phyloP scores from a whole-genome alignment of 2,888 invertebrate genomes.

The Ectobius pallidus region DNA sequence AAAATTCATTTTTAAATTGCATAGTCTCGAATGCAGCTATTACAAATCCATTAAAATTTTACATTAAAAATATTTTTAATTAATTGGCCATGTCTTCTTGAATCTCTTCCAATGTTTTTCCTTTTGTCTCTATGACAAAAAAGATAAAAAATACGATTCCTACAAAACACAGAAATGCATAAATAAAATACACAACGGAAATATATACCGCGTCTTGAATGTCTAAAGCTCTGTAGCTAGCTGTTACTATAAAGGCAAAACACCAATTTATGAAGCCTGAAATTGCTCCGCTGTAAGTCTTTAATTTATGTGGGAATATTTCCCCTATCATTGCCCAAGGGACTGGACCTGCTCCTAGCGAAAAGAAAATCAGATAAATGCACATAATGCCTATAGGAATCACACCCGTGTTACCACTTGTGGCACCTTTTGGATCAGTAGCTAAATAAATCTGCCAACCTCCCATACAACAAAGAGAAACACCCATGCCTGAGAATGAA shows the following conservation, averaged over 20 bases:
- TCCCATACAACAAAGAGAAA: background rate
- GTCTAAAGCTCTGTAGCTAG: slow-evolving; percentile 61
- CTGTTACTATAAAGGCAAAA: slow-evolving; percentile 54
- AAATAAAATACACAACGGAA: slow-evolving; percentile 70
- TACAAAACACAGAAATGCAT: slow-evolving; percentile 64
- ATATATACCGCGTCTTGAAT: slow-evolving; percentile 61
- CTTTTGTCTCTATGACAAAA: slow-evolving; percentile 73
- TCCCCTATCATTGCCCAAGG: slow-evolving; percentile 89
- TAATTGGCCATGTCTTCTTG: slow-evolving; percentile 59
- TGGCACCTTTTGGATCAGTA: background rate
- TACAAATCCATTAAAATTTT: too few species aligned
- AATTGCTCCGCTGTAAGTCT: slow-evolving; percentile 55
- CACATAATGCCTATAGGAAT: background rate
- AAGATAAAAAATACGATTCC: slow-evolving; percentile 67
- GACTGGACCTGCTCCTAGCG: slow-evolving; percentile 84
- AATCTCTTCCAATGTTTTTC: slow-evolving; percentile 62
- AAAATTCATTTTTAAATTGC: too few species aligned
- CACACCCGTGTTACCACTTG: background rate
- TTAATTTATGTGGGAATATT: slow-evolving; percentile 78
- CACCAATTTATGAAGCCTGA: slow-evolving; percentile 57
- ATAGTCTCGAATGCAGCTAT: too few species aligned
- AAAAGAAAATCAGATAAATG: slow-evolving; percentile 58
- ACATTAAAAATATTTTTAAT: too few species aligned
- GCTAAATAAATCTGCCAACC: background rate
- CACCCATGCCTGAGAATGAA: slow-evolving; percentile 37